Evolutionary conservation across 2,888 invertebrate species (phyloP), one percentile per base, ranked within the genome.

Genomic region (Phrixothrix hirtus): DNA sequence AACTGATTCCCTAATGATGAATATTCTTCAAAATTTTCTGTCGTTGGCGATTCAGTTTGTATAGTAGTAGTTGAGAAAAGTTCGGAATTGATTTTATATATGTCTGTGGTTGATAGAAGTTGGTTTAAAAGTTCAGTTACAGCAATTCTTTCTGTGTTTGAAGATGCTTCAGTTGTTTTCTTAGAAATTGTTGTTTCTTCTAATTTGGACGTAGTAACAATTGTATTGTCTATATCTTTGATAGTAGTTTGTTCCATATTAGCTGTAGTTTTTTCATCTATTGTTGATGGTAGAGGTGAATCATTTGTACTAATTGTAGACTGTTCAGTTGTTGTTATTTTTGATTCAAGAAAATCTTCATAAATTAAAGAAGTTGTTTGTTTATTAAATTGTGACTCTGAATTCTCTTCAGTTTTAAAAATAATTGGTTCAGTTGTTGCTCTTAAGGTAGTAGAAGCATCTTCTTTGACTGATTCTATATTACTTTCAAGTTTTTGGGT

Each of bases 51-150:
- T 2, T 17, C 11, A 11, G 45, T 26, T 44, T 50, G 13, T 15
- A 39, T 11, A 6, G 17, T 27, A 2, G 31, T 32, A 25, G 45
- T 26, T 12, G 21, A 25, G 1, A 38, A 13, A n/a, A 44, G 31
- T 50, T 73, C 69, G 5, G 68, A 64, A 47, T 74, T 74, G 16
- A 74, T 71, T 58, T 73, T 70, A 43, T 72, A 69, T 46, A 73
- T 70, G 50, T 72, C 71, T 0, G 72, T 73, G 1, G 70, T 66
- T 2, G 69, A 64, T 16, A 73, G 48, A 6, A 72, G 56, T 50
- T 73, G 68, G 42, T 73, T 66, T 25, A 73, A 56, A 17, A 68
- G 55, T 56, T 67, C 66, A 9, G 65, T 61, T 25, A 61, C 59
- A 5, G 49, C 46, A n/a, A n/a, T n/a, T n/a, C n/a, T n/a, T n/a